Evolutionary conservation across 2,113 vertebrate species (phyloP).

Genomic region (Psettodes erumei): DNA sequence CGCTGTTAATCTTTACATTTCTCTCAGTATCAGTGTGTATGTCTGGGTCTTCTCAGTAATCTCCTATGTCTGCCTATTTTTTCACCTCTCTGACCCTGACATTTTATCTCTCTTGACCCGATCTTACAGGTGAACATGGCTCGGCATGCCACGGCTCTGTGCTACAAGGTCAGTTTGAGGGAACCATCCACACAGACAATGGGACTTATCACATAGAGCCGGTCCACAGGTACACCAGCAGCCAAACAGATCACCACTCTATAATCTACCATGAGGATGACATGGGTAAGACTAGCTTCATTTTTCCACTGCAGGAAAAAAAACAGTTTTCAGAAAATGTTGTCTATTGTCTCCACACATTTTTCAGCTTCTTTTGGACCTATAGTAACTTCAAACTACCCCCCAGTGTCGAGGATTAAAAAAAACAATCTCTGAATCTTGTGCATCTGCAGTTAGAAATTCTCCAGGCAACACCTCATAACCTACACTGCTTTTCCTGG

Average conservation of each 20-base stretch:
- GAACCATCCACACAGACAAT: conserved; percentile 80
- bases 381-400: background rate
- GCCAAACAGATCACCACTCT: conserved; percentile 73
- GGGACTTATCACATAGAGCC: conserved; percentile 85
- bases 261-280: conserved; percentile 87
- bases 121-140: conserved; percentile 76
- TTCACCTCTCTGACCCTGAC: background rate
- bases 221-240: conserved; percentile 52
- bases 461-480: background rate
- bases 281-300: conserved; percentile 77
- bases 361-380: background rate
- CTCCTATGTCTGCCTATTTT: background rate
- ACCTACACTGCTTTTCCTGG: conserved; percentile 10
- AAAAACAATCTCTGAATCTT: background rate
- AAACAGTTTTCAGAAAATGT: background rate
- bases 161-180: conserved; percentile 85
- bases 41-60: background rate
- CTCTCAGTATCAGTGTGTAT: background rate
- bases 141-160: conserved; percentile 86
- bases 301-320: background rate
- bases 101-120: conserved; percentile 10
- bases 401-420: background rate
- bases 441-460: background rate
- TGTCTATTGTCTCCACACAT: background rate
- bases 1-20: background rate